Conservation (phyloP, 2,113 vertebrate genomes). For the Upupa epops region DNA sequence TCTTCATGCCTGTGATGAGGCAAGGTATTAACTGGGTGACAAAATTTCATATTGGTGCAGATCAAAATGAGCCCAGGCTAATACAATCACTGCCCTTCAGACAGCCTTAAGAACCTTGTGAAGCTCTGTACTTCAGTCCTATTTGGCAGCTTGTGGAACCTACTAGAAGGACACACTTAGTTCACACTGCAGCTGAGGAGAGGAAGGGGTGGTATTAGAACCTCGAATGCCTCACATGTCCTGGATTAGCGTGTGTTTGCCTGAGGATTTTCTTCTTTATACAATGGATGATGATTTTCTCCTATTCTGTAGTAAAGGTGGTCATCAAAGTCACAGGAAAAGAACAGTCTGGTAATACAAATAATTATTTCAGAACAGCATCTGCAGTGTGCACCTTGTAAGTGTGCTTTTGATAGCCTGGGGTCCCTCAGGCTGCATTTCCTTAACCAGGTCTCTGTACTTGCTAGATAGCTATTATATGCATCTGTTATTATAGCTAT, state of each 20-base stretch:
- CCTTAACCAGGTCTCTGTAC: neutral
- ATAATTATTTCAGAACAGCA: neutral
- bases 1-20: neutral
- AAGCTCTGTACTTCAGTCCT: neutral
- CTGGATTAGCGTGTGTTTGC: neutral
- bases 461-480: fast-evolving
- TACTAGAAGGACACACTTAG: neutral
- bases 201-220: neutral
- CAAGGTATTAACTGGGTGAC: neutral
- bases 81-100: neutral
- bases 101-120: neutral
- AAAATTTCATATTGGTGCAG: neutral
- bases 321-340: neutral
- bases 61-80: neutral
- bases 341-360: neutral
- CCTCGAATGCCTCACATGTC: too few species aligned
- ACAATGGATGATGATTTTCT: neutral
- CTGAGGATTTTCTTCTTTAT: neutral
- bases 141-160: neutral
- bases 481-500: neutral
- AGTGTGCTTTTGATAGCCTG: neutral
- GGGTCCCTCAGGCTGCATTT: neutral
- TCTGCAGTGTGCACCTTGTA: too few species aligned
- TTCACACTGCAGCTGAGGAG: neutral
- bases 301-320: neutral